Percentiles rank a stretch among this genome's conserved stretches.
These are phyloP conservation scores for Vollenhovia emeryi DNA, from an alignment of 1,140 invertebrate species.

Conservation along the genomic window DNA sequence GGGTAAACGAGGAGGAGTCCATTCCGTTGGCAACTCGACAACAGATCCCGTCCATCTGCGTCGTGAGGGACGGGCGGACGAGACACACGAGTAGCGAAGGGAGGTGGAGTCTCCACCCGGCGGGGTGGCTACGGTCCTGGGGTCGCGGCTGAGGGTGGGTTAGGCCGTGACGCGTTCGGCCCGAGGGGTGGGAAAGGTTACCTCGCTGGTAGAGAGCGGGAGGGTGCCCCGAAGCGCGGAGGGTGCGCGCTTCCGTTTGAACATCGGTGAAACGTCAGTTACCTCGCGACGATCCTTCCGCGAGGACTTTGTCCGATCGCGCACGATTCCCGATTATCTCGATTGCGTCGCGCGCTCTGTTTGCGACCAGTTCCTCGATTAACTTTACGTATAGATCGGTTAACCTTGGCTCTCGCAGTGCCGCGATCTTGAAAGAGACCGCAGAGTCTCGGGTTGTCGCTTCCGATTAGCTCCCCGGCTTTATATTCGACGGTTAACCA, in stretches of 20 bases:
- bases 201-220: slow-evolving; percentile 46
- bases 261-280: slow-evolving; percentile 79
- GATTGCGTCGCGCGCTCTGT: neutral
- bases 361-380: neutral
- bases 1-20: slow-evolving; percentile 61
- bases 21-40: slow-evolving; percentile 54
- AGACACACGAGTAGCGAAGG: slow-evolving; percentile 34
- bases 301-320: slow-evolving; percentile 73
- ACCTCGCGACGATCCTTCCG: slow-evolving; percentile 82
- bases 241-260: slow-evolving; percentile 79
- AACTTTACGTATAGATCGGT: neutral
- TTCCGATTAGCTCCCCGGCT: neutral
- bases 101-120: slow-evolving; percentile 66
- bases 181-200: slow-evolving; percentile 61
- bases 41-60: slow-evolving; percentile 66
- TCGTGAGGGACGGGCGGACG: slow-evolving; percentile 49
- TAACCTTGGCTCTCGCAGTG: neutral
- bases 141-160: slow-evolving; percentile 69
- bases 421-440: neutral
- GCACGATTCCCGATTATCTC: neutral
- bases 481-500: neutral
- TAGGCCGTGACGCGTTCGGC: slow-evolving; percentile 46
- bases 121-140: slow-evolving; percentile 67
- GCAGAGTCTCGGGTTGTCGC: neutral
- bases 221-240: slow-evolving; percentile 64